phyloP scores from a whole-genome alignment of 2,888 invertebrate species.

The Crossocerus cetratus region DNA sequence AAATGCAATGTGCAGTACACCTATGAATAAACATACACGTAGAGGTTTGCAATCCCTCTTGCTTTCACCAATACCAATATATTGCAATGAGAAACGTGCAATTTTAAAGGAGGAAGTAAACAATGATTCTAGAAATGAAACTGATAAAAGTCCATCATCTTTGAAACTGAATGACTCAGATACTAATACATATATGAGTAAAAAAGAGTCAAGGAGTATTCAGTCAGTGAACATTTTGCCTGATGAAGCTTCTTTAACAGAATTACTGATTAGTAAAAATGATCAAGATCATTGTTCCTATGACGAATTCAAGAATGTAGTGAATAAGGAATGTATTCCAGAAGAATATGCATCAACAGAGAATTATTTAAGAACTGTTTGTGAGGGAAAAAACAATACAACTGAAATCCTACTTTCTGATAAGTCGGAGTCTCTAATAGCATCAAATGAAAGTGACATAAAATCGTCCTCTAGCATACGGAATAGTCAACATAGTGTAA shows the following conservation, averaged over 20 bases:
- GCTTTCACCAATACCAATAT: slow-evolving; percentile 55
- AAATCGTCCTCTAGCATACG: too few species aligned
- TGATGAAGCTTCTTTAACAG: neutral
- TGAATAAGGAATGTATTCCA: too few species aligned
- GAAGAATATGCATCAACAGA: too few species aligned
- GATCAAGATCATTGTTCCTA: too few species aligned
- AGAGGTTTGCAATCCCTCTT: slow-evolving; percentile 5
- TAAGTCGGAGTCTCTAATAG: too few species aligned
- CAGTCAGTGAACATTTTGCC: neutral
- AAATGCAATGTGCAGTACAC: slow-evolving; percentile 57
- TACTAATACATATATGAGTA: neutral
- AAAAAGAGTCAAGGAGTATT: neutral
- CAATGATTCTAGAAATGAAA: neutral
- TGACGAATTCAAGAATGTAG: too few species aligned
- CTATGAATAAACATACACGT: slow-evolving; percentile 26
- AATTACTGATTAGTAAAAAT: too few species aligned
- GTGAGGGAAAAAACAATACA: too few species aligned
- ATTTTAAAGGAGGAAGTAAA: neutral
- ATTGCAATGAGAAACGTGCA: neutral
- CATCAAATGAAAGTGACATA: too few species aligned
- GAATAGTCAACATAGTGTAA: too few species aligned
- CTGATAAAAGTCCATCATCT: neutral
- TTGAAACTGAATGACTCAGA: neutral
- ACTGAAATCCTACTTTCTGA: too few species aligned
- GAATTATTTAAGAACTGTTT: too few species aligned